These are phyloP conservation scores for Hirtodrosophila trivittata DNA, from an alignment of 2,888 invertebrate species.

Conservation along the genomic window DNA sequence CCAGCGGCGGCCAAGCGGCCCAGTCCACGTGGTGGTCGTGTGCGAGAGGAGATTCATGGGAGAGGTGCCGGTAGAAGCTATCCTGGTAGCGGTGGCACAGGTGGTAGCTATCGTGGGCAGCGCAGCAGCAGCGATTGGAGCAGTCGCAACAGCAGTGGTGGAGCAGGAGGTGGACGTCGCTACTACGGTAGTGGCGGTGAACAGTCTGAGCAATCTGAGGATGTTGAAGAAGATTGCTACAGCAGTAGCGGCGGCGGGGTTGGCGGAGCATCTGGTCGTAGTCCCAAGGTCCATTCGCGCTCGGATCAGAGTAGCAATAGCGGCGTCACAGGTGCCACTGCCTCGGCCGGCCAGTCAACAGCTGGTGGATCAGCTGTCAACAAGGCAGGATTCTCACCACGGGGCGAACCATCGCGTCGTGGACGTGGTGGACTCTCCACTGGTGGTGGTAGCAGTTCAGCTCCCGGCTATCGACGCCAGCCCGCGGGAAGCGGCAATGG, in stretches of 20 bases:
- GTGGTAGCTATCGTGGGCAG: slow-evolving; percentile 84
- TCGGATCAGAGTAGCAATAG: slow-evolving; percentile 30
- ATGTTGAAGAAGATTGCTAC: slow-evolving; percentile 89
- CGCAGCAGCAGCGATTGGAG: slow-evolving; percentile 83
- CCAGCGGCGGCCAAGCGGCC: slow-evolving; percentile 53
- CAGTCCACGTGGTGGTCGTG: slow-evolving; percentile 79
- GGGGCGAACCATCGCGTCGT: slow-evolving; percentile 94
- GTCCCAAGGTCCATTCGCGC: slow-evolving; percentile 80
- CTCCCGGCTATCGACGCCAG: slow-evolving; percentile 81
- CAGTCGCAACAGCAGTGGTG: slow-evolving; percentile 77
- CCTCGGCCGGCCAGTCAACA: slow-evolving; percentile 46
- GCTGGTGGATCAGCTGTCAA: slow-evolving; percentile 42
- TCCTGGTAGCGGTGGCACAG: slow-evolving; percentile 82
- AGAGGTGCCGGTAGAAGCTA: slow-evolving; percentile 62
- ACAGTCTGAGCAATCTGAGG: slow-evolving; percentile 89
- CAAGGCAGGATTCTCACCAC: slow-evolving; percentile 91
- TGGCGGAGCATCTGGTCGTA: slow-evolving; percentile 85
- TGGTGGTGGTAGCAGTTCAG: slow-evolving; percentile 83
- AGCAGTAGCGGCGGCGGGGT: slow-evolving; percentile 82
- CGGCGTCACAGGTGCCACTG: slow-evolving; percentile 21
- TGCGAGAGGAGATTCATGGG: slow-evolving; percentile 50
- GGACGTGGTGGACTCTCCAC: slow-evolving; percentile 87
- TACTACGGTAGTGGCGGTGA: slow-evolving; percentile 81
- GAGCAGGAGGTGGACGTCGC: slow-evolving; percentile 59
- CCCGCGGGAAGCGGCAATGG: slow-evolving; percentile 68